phyloP scores from a whole-genome alignment of 1,140 invertebrate genomes.

The Medauroidea extradentata region DNA sequence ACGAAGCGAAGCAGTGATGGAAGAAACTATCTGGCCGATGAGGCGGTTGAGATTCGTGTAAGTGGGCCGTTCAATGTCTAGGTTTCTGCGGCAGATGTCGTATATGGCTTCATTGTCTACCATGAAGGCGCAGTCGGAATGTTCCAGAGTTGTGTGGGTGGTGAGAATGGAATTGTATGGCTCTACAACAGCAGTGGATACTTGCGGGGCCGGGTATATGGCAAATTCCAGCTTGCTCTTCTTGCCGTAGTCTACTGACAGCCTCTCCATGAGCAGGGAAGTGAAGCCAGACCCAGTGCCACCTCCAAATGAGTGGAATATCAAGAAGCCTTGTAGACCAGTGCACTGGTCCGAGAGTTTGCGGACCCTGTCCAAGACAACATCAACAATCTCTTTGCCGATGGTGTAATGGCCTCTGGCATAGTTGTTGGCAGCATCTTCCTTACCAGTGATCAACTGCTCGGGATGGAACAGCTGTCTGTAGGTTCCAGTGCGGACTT shows the following conservation, averaged over 20 bases:
- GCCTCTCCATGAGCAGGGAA: conserved; percentile 79
- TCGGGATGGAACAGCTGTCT: conserved; percentile 81
- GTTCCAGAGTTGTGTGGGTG: too few relatives aligned
- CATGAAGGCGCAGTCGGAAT: too few relatives aligned
- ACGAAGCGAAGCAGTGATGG: too few relatives aligned
- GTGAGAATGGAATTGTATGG: too few relatives aligned
- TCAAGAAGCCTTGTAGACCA: conserved; percentile 81
- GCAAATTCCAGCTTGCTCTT: too few relatives aligned
- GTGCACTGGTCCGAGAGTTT: conserved; percentile 84
- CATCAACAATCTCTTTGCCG: conserved; percentile 81
- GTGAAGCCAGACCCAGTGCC: conserved; percentile 87
- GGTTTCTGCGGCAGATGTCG: conserved; percentile 82
- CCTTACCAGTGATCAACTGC: conserved; percentile 79
- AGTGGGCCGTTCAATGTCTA: conserved; percentile 82
- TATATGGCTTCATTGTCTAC: too few relatives aligned
- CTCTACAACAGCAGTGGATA: too few relatives aligned
- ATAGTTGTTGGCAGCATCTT: conserved; percentile 86
- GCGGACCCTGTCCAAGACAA: conserved; percentile 71
- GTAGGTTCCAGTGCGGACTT: conserved; percentile 78
- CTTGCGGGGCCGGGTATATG: conserved; percentile 84
- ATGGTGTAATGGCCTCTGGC: conserved; percentile 92
- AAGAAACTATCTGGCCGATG: conserved; percentile 81
- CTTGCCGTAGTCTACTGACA: conserved; percentile 87
- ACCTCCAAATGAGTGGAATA: conserved; percentile 87
- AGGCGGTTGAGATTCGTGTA: conserved; percentile 74